Evolutionary conservation across 2,113 vertebrate species (phyloP), one percentile per base, ranked within the genome.

Genomic region (Corvus cornix): DNA sequence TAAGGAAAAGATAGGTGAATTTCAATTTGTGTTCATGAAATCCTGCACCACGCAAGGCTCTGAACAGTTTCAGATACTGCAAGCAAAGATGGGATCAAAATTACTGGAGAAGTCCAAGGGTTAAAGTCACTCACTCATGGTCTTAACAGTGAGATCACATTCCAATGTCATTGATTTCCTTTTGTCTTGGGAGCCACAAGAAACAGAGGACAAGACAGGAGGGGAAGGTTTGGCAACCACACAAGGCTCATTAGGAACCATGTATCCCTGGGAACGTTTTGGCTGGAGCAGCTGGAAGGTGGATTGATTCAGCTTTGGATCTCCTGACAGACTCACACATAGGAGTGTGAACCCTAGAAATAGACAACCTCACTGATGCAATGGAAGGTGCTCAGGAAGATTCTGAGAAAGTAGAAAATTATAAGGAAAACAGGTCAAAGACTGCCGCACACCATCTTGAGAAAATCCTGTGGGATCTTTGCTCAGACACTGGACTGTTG

Each of bases 121-220:
- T 58, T 59, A 76, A 28, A 64, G 63, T 33, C 44, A 63, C 33
- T 79, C 39, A 77, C 19, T 92, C 9, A 0, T 18, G 31, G 64
- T 48, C n/a, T 70, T 33, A 66, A 48, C 11, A 83, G 31, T 2
- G 2, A 92, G n/a, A 41, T 41, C 48, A 59, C 46, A 75, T 63
- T 63, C 63, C 22, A 80, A 0, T 0, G 2, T 44, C 52, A 39
- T 0, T 28, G n/a, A 10, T 31, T 46, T 62, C 21, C 28, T 21
- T 69, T 59, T 33, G 21, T 35, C 53, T 58, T 16, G 18, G 2
- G 70, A 91, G 58, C 7, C 64, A 31, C 41, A 13, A 63, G 39
- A 30, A 77, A 58, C 33, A 48, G 7, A 75, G 35, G 26, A 59
- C 12, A 76, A 80, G 73, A 39, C 24, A 72, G 44, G 37, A 37